phyloP scores from a whole-genome alignment of 2,797 vertebrate species.

The Betta splendens region DNA sequence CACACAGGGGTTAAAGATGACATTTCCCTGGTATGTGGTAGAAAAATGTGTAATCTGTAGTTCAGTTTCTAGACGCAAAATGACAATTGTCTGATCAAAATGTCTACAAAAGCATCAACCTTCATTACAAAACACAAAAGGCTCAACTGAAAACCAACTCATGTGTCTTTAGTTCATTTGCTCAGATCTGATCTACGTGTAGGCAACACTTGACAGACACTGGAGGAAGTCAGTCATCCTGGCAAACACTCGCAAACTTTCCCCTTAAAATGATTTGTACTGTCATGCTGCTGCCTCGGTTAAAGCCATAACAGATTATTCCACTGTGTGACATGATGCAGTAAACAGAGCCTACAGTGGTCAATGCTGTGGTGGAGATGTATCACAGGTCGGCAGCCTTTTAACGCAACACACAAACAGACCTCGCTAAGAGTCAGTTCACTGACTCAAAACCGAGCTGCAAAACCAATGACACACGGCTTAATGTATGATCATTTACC shows the following conservation, averaged over 20 bases:
- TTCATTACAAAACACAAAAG: slow-evolving; percentile 35
- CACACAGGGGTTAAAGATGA: slow-evolving; percentile 13
- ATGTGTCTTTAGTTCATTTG: slow-evolving; percentile 47
- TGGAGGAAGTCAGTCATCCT: slow-evolving; percentile 33
- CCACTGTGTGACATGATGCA: slow-evolving; percentile 15
- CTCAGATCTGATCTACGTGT: slow-evolving; percentile 27
- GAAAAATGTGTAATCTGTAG: slow-evolving; percentile 19
- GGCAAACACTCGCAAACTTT: slow-evolving; percentile 36
- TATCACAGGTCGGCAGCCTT: not conserved
- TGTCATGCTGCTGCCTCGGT: slow-evolving; percentile 22
- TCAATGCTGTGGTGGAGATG: slow-evolving; percentile 9
- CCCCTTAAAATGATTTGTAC: slow-evolving; percentile 25
- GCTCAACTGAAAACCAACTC: slow-evolving; percentile 30
- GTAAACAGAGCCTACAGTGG: slow-evolving; percentile 30
- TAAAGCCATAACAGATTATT: slow-evolving; percentile 4
- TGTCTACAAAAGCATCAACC: slow-evolving; percentile 36
- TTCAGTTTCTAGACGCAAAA: slow-evolving; percentile 24
- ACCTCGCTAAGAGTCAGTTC: slow-evolving; percentile 8
- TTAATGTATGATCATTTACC: slow-evolving; percentile 14
- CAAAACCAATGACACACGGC: slow-evolving; percentile 8
- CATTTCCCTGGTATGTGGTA: slow-evolving; percentile 13
- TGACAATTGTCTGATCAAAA: slow-evolving; percentile 28
- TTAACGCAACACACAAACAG: slow-evolving; percentile 10
- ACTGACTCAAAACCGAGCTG: slow-evolving; percentile 24
- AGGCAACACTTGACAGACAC: slow-evolving; percentile 42